Conservation (phyloP, 2,888 invertebrate genomes). For the Argyresthia goedartella region DNA sequence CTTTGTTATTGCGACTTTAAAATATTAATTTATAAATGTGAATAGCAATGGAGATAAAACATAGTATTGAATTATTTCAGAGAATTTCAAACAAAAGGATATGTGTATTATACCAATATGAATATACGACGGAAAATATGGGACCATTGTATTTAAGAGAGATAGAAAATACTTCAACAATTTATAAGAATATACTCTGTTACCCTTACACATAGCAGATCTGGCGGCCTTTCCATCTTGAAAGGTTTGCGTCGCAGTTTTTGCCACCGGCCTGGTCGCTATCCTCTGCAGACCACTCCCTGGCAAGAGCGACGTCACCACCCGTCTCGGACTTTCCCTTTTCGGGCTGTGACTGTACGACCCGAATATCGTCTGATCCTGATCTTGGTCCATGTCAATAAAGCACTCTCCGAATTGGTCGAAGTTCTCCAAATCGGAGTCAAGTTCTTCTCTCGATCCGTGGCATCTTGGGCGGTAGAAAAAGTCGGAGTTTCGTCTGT, state of each 20-base stretch:
- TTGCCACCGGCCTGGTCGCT: constrained; percentile 40
- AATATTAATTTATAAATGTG: no score
- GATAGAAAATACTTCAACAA: background rate
- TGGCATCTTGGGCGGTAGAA: constrained; percentile 43
- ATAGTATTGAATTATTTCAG: no score
- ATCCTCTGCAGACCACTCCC: constrained; percentile 59
- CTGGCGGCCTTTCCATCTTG: constrained; percentile 28
- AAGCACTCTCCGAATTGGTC: constrained; percentile 56
- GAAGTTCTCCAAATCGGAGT: constrained; percentile 54
- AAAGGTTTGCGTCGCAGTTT: constrained; percentile 31
- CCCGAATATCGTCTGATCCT: constrained; percentile 35
- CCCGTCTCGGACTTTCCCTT: constrained; percentile 44
- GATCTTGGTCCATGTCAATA: constrained; percentile 56
- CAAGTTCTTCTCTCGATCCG: constrained; percentile 48
- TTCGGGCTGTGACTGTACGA: constrained; percentile 41
- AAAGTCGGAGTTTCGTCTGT: constrained; percentile 44
- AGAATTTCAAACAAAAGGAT: background rate
- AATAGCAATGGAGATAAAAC: no score
- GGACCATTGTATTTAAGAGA: no score
- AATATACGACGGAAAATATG: no score
- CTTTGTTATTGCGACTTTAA: no score
- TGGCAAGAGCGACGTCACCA: constrained; percentile 45
- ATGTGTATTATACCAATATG: background rate
- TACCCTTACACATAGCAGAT: background rate
- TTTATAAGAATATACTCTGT: background rate